phyloP scores from a whole-genome alignment of 2,113 vertebrate genomes.

The Psammodynastes pulverulentus region DNA sequence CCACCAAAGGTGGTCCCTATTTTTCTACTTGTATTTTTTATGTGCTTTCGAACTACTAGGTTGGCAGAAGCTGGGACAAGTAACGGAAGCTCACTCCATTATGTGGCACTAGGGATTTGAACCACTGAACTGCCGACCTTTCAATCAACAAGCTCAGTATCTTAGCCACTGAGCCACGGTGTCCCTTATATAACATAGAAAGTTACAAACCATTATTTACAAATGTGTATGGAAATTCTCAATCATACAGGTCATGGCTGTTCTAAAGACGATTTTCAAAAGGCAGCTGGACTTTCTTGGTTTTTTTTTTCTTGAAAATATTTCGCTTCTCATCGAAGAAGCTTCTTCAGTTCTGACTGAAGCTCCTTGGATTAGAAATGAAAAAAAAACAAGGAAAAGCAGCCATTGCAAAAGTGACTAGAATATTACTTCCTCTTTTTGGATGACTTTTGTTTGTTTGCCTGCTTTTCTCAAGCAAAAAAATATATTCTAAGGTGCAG shows the following conservation, averaged over 20 bases:
- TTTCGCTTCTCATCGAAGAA: background rate
- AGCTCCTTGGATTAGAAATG: background rate
- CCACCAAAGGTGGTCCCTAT: too few relatives aligned
- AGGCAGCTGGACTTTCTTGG: background rate
- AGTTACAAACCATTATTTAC: background rate
- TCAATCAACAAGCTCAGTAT: too few relatives aligned
- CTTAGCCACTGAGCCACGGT: too few relatives aligned
- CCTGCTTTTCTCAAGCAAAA: background rate
- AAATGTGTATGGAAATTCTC: background rate
- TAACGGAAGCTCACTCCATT: too few relatives aligned
- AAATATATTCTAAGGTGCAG: background rate
- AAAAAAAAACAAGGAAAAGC: background rate
- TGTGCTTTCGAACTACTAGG: too few relatives aligned
- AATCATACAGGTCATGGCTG: background rate
- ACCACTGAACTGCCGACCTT: too few relatives aligned
- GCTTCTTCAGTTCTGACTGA: background rate
- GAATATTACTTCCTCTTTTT: background rate
- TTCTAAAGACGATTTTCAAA: background rate
- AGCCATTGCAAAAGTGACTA: background rate
- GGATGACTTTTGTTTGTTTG: background rate
- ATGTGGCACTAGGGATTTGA: too few relatives aligned
- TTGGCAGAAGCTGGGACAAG: too few relatives aligned
- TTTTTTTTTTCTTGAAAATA: background rate
- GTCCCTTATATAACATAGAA: background rate
- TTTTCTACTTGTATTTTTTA: too few relatives aligned